Percentiles rank a stretch among this genome's conserved stretches.
Evolutionary conservation across 2,797 vertebrate genomes (phyloP).

Genomic region (Rhinatrema bivittatum): DNA sequence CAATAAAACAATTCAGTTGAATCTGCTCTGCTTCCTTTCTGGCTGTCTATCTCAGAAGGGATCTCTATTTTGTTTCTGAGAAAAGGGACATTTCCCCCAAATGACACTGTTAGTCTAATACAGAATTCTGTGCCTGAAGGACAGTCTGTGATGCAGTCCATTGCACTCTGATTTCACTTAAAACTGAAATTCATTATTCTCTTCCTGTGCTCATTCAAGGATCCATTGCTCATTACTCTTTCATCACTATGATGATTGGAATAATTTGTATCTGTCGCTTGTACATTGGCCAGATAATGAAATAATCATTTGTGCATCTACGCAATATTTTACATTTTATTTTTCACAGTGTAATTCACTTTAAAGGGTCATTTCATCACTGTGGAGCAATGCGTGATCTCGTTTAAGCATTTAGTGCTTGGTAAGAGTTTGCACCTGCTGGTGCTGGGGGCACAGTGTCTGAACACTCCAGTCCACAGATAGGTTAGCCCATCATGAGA

Average conservation of each 20-base stretch:
- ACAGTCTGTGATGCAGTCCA: conserved; percentile 51
- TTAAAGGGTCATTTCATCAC: conserved; percentile 47
- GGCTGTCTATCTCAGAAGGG: conserved; percentile 9
- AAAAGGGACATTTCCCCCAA: conserved; percentile 36
- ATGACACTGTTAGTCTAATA: conserved; percentile 34
- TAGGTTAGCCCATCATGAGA: neutral
- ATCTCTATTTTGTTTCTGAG: conserved; percentile 21
- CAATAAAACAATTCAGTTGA: conserved; percentile 1
- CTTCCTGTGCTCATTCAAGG: conserved; percentile 55
- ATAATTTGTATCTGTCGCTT: conserved; percentile 66
- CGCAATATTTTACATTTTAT: conserved; percentile 49
- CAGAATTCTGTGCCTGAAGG: conserved; percentile 47
- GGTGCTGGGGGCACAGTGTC: conserved; percentile 12
- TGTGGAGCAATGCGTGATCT: conserved; percentile 41
- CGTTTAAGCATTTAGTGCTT: conserved; percentile 28
- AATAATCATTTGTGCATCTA: conserved; percentile 62
- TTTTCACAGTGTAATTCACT: conserved; percentile 50
- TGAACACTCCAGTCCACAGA: neutral
- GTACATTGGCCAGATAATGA: conserved; percentile 61
- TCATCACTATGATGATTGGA: conserved; percentile 60
- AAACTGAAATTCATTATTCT: conserved; percentile 63
- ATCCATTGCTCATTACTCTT: conserved; percentile 63
- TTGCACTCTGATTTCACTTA: conserved; percentile 58
- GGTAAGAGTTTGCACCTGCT: conserved; percentile 14
- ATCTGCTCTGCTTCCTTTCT: neutral